Percentiles rank a stretch among this genome's conserved stretches.
Conservation (phyloP, 2,797 vertebrate species). For the Chelonia mydas region DNA sequence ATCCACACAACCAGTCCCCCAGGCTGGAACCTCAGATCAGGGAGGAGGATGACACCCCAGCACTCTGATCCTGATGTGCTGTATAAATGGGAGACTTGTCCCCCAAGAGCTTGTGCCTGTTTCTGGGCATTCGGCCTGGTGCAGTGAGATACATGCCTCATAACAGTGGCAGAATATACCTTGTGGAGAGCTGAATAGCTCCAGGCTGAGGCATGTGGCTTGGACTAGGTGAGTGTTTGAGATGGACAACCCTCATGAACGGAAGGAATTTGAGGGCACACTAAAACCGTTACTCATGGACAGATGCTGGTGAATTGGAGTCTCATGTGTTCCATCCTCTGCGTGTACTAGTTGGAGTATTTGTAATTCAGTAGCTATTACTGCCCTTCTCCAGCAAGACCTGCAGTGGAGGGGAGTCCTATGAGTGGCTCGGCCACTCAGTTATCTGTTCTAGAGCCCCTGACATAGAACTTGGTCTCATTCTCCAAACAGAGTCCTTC, state of each 20-base stretch:
- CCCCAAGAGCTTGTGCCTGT: background rate
- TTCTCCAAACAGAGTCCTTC: conserved; percentile 55
- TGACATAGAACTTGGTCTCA: conserved; percentile 48
- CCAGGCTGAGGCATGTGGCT: background rate
- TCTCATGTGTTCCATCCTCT: conserved; percentile 2
- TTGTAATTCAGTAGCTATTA: conserved; percentile 46
- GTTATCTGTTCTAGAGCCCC: conserved; percentile 20
- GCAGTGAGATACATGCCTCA: background rate
- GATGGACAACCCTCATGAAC: background rate
- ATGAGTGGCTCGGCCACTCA: background rate
- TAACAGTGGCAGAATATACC: background rate
- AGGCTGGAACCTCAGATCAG: background rate
- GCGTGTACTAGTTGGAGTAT: conserved; percentile 39
- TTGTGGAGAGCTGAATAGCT: background rate
- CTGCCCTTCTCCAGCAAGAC: conserved; percentile 49
- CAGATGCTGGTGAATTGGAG: background rate
- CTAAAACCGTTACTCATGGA: background rate
- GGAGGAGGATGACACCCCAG: conserved; percentile 19
- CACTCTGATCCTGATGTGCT: background rate
- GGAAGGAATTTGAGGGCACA: background rate
- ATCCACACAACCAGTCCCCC: background rate
- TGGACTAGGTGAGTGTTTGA: conserved; percentile 7
- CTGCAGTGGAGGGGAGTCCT: background rate
- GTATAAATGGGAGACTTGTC: background rate
- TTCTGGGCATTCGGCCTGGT: background rate